Evolutionary conservation across 2,113 vertebrate species (phyloP).

Genomic region (Bungarus multicinctus): DNA sequence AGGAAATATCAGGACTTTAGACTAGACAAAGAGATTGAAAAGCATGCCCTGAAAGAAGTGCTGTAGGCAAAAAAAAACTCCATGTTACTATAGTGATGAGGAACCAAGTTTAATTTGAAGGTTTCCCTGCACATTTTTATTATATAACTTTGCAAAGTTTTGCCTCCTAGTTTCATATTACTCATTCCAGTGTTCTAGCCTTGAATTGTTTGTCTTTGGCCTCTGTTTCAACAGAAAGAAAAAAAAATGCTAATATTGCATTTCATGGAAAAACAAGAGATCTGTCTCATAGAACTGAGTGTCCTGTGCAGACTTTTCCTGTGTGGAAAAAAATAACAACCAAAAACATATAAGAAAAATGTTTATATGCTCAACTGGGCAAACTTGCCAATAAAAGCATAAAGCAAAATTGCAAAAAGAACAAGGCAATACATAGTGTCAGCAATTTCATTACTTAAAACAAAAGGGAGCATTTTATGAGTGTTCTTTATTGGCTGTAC

Average conservation of each 20-base stretch:
- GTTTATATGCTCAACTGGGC: slow-evolving; percentile 62
- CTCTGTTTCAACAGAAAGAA: background rate
- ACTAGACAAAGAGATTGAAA: background rate
- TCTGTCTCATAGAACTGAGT: slow-evolving; percentile 52
- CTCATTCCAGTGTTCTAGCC: background rate
- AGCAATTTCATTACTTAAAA: slow-evolving; percentile 51
- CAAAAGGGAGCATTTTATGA: slow-evolving; percentile 14
- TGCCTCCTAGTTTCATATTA: background rate
- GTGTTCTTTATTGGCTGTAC: slow-evolving; percentile 46
- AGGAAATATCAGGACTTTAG: background rate
- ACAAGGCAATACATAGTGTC: slow-evolving; percentile 58
- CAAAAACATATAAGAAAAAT: slow-evolving; percentile 52
- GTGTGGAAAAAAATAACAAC: slow-evolving; percentile 44
- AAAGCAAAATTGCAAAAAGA: slow-evolving; percentile 45
- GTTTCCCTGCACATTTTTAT: background rate
- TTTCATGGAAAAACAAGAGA: slow-evolving; percentile 54
- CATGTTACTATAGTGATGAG: background rate
- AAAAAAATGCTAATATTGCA: slow-evolving; percentile 21
- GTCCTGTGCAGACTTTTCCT: slow-evolving; percentile 65
- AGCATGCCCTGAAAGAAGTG: background rate
- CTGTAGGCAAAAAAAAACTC: background rate
- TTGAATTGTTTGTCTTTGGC: background rate
- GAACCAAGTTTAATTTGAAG: background rate
- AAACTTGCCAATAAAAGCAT: slow-evolving; percentile 70
- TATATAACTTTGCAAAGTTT: background rate